phyloP scores from a whole-genome alignment of 2,797 vertebrate species.

The Nyctibius grandis region DNA sequence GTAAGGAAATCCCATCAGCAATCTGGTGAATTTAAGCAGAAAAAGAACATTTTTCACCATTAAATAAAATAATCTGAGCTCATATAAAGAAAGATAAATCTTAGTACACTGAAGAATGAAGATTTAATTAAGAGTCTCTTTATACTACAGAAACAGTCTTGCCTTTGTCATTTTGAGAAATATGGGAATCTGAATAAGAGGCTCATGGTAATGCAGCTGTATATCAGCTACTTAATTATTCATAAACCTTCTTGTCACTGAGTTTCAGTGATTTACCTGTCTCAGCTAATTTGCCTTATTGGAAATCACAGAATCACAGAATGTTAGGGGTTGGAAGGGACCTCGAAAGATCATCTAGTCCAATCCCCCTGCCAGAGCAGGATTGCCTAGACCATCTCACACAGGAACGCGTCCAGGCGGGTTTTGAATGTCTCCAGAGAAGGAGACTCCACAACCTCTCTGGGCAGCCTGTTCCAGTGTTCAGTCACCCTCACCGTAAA shows the following conservation, averaged over 20 bases:
- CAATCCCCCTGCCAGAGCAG: too few relatives aligned
- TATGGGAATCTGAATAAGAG: neutral
- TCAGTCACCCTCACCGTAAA: too few relatives aligned
- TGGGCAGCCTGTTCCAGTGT: too few relatives aligned
- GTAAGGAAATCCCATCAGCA: neutral
- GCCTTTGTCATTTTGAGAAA: neutral
- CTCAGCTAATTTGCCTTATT: slow-evolving; percentile 1
- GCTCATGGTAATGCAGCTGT: neutral
- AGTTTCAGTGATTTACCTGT: slow-evolving; percentile 11
- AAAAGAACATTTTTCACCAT: neutral
- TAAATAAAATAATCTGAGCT: neutral
- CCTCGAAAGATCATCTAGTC: too few relatives aligned
- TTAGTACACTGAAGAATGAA: neutral
- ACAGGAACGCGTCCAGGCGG: too few relatives aligned
- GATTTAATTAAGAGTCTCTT: slow-evolving; percentile 52
- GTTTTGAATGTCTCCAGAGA: too few relatives aligned
- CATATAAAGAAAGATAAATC: neutral
- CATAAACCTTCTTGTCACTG: neutral
- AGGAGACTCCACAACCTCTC: too few relatives aligned
- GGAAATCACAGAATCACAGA: too few relatives aligned
- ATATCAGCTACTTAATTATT: slow-evolving; percentile 32
- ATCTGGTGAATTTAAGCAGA: neutral
- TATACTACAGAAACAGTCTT: slow-evolving; percentile 9
- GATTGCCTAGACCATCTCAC: too few relatives aligned
- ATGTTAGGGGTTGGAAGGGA: too few relatives aligned